Conservation (phyloP, 2,888 invertebrate species). For the Scrobipalpa costella region DNA sequence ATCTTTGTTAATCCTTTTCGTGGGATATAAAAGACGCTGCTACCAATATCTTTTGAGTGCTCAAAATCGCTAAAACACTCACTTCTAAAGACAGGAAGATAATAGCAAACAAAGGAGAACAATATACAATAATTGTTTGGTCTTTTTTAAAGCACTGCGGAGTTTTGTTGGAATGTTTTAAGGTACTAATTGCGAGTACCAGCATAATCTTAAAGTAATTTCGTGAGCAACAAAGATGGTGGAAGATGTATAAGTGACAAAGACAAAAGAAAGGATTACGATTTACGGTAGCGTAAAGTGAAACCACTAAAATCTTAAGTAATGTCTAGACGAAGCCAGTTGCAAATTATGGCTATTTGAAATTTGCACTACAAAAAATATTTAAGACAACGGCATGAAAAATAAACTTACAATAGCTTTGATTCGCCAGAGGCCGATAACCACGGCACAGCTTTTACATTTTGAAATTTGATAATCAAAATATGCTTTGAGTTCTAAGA, state of each 20-base stretch:
- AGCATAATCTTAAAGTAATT: slow-evolving; percentile 42
- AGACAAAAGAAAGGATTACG: slow-evolving; percentile 6
- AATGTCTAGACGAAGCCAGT: no score
- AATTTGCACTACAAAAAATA: background rate
- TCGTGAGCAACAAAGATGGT: slow-evolving; percentile 37
- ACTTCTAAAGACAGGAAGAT: slow-evolving; percentile 42
- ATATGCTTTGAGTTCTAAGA: no score
- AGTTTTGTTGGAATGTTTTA: slow-evolving; percentile 47
- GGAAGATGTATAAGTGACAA: background rate
- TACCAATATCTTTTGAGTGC: slow-evolving; percentile 48
- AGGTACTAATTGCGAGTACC: slow-evolving; percentile 48
- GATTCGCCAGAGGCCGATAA: no score
- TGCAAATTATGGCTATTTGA: no score
- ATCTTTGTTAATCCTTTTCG: slow-evolving; percentile 53
- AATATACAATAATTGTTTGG: slow-evolving; percentile 55
- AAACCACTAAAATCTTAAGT: background rate
- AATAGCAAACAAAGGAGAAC: slow-evolving; percentile 54
- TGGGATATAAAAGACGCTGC: slow-evolving; percentile 49
- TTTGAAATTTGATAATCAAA: no score
- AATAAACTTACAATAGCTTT: no score
- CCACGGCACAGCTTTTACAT: no score
- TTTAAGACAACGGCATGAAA: no score
- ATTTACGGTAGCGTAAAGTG: slow-evolving; percentile 7
- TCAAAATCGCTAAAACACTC: slow-evolving; percentile 27
- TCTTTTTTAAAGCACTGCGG: slow-evolving; percentile 42